Percentiles rank a stretch among this genome's conserved stretches.
Evolutionary conservation across 2,888 invertebrate species (phyloP).

Genomic region (Pollenia labialis): DNA sequence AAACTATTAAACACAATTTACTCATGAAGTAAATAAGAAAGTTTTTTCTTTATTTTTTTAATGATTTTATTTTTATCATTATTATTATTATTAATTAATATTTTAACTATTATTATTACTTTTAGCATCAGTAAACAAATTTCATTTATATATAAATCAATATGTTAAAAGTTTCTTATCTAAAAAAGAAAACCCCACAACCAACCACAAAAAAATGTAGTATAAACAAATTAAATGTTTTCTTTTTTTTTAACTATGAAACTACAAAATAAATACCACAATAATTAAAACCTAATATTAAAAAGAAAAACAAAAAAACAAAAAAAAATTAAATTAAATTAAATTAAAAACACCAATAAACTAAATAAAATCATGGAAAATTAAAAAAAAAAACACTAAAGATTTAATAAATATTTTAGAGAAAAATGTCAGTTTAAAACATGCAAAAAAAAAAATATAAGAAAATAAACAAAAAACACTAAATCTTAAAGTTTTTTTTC

Average conservation of each 20-base stretch:
- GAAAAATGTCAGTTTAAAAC: slow-evolving; percentile 26
- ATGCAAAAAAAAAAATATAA: slow-evolving; percentile 25
- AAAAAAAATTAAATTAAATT: slow-evolving; percentile 25
- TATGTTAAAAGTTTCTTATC: slow-evolving; percentile 62
- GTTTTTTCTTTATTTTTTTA: slow-evolving; percentile 47
- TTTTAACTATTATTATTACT: slow-evolving; percentile 33
- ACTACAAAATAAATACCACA: slow-evolving; percentile 57
- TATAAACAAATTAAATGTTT: slow-evolving; percentile 68
- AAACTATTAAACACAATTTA: slow-evolving; percentile 51
- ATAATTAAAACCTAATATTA: slow-evolving; percentile 28
- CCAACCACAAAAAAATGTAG: slow-evolving; percentile 52
- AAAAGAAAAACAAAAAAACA: slow-evolving; percentile 46
- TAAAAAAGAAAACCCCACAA: slow-evolving; percentile 39
- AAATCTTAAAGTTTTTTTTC: slow-evolving; percentile 30
- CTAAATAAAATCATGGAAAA: slow-evolving; percentile 45
- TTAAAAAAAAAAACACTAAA: slow-evolving; percentile 14
- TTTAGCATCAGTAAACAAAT: slow-evolving; percentile 51
- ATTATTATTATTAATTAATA: slow-evolving; percentile 42
- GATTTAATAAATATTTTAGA: slow-evolving; percentile 55
- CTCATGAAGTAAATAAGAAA: slow-evolving; percentile 39
- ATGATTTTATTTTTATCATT: slow-evolving; percentile 46
- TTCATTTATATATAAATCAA: slow-evolving; percentile 58
- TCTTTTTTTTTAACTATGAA: slow-evolving; percentile 53
- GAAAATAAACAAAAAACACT: slow-evolving; percentile 13
- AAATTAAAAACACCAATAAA: slow-evolving; percentile 64